phyloP scores from a whole-genome alignment of 1,140 invertebrate genomes.

The Acromyrmex charruanus region DNA sequence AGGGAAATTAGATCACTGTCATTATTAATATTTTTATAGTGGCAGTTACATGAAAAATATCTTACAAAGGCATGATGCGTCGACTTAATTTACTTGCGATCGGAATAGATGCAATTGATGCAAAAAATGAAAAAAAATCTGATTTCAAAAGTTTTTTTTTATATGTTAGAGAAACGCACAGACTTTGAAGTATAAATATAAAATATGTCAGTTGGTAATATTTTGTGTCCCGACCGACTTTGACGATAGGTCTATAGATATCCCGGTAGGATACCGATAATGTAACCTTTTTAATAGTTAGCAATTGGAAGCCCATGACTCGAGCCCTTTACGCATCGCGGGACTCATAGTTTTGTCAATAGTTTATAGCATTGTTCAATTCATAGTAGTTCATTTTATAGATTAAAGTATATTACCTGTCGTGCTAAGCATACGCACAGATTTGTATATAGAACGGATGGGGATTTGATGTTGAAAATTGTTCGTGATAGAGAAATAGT shows the following conservation, averaged over 20 bases:
- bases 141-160: neutral
- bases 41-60: neutral
- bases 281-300: slow-evolving; percentile 45
- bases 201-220: slow-evolving; percentile 17
- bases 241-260: slow-evolving; percentile 35
- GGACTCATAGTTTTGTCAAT: slow-evolving; percentile 64
- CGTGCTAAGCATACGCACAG: slow-evolving; percentile 19
- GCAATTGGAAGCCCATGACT: slow-evolving; percentile 70
- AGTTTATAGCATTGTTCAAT: slow-evolving; percentile 59
- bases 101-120: neutral
- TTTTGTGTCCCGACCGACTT: slow-evolving; percentile 15
- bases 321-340: slow-evolving; percentile 72
- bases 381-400: neutral
- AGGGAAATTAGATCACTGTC: slow-evolving; percentile 12
- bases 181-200: neutral
- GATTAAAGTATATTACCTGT: neutral
- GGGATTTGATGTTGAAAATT: slow-evolving; percentile 31
- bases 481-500: slow-evolving; percentile 41
- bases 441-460: slow-evolving; percentile 20
- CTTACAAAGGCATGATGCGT: neutral
- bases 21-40: neutral
- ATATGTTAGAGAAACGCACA: neutral
- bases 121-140: neutral
- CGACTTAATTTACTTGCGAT: slow-evolving; percentile 16
- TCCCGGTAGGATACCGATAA: neutral